A percentile compares a stretch with the other conserved stretches of the same genome.
phyloP scores from a whole-genome alignment of 92 coral and sea anemone genomes.

The Palythoa caribaeorum region DNA sequence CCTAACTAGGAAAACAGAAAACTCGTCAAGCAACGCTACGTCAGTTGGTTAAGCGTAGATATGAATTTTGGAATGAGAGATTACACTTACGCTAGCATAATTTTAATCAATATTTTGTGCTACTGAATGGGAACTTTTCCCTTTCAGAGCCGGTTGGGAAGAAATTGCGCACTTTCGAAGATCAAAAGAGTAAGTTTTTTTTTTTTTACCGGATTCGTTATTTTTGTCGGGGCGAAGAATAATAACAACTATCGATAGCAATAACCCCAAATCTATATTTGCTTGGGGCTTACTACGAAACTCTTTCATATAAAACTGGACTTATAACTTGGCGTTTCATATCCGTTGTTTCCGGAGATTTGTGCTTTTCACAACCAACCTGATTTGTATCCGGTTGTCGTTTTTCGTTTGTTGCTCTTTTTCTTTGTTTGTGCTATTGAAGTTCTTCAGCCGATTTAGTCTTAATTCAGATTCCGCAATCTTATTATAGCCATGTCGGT shows the following conservation, averaged over 20 bases:
- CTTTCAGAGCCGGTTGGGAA: background rate
- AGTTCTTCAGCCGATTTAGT: background rate
- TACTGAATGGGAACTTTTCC: background rate
- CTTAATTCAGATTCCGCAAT: background rate
- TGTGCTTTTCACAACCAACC: background rate
- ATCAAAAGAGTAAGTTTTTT: background rate
- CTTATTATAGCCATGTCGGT: too few relatives aligned
- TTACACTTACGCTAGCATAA: background rate
- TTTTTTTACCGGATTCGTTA: background rate
- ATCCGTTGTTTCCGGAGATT: slow-evolving; percentile 4
- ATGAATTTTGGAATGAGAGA: background rate
- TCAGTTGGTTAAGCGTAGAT: background rate
- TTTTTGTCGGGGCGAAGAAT: background rate
- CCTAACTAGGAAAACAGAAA: background rate
- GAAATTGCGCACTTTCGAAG: background rate
- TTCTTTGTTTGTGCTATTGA: background rate
- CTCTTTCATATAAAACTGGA: background rate
- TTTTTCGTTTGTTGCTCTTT: background rate
- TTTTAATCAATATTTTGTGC: background rate
- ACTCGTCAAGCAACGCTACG: background rate
- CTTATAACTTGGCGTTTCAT: background rate
- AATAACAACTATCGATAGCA: background rate
- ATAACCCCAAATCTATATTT: background rate
- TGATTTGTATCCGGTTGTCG: background rate
- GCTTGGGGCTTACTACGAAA: background rate